These are phyloP conservation scores for Cynopterus sphinx DNA, from an alignment of 2,797 vertebrate genomes.

Conservation along the genomic window DNA sequence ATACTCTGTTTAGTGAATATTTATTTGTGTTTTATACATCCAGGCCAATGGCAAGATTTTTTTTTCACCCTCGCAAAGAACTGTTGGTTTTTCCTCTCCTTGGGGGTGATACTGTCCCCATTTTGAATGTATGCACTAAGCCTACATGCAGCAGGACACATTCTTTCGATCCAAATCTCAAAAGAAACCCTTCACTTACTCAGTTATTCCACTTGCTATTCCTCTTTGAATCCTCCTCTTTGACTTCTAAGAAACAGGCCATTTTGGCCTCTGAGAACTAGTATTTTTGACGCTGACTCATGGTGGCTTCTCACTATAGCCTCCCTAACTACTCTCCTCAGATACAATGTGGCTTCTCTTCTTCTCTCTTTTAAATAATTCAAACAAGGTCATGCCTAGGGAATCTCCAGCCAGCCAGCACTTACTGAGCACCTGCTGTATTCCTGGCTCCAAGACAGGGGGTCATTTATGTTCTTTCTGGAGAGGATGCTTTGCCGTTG, in stretches of 20 bases:
- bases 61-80: neutral
- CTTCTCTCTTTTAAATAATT: neutral
- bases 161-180: neutral
- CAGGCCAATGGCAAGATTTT: neutral
- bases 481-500: neutral
- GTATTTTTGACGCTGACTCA: neutral
- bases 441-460: neutral
- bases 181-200: neutral
- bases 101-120: neutral
- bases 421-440: neutral
- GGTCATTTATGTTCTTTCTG: neutral
- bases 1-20: neutral
- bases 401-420: neutral
- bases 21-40: neutral
- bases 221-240: neutral
- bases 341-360: neutral
- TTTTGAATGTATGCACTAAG: neutral
- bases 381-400: neutral
- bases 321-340: neutral
- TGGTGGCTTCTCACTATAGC: neutral
- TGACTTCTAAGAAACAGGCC: neutral
- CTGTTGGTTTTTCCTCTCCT: neutral
- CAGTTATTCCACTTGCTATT: neutral
- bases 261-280: neutral
- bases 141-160: neutral